phyloP scores from a whole-genome alignment of 2,888 invertebrate genomes.

The Sipunculus nudus region DNA sequence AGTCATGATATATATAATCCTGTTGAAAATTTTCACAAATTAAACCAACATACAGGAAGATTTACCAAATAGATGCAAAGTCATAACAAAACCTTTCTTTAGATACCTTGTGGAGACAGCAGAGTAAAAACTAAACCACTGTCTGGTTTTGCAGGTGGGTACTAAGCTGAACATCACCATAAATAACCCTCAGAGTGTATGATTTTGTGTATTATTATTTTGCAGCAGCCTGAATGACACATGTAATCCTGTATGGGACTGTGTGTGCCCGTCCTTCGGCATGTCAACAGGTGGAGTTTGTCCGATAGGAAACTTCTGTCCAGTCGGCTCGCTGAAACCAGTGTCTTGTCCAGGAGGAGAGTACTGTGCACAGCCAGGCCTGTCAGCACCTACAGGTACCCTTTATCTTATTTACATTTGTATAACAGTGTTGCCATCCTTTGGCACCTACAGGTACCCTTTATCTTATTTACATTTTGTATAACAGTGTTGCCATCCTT shows the following conservation, averaged over 20 bases:
- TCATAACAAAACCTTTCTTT: background rate
- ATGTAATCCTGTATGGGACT: conserved; percentile 60
- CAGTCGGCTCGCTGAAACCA: conserved; percentile 51
- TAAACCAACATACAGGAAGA: background rate
- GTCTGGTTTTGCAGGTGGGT: no score
- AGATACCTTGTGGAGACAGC: no score
- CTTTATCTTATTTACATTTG: no score
- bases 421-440: no score
- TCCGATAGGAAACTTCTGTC: conserved; percentile 58
- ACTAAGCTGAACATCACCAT: no score
- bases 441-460: no score
- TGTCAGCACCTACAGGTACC: conserved; percentile 54
- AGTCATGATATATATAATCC: background rate
- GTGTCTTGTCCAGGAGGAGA: conserved; percentile 52
- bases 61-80: background rate
- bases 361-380: conserved; percentile 58
- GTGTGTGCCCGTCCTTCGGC: conserved; percentile 57
- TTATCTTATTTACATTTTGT: no score
- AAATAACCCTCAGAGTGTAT: no score
- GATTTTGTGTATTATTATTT: no score
- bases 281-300: conserved; percentile 57
- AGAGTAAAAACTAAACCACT: no score
- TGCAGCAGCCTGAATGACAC: conserved; percentile 57
- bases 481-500: no score
- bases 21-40: background rate